Evolutionary conservation across 2,888 invertebrate genomes (phyloP).

Genomic region (Athalia rosae): DNA sequence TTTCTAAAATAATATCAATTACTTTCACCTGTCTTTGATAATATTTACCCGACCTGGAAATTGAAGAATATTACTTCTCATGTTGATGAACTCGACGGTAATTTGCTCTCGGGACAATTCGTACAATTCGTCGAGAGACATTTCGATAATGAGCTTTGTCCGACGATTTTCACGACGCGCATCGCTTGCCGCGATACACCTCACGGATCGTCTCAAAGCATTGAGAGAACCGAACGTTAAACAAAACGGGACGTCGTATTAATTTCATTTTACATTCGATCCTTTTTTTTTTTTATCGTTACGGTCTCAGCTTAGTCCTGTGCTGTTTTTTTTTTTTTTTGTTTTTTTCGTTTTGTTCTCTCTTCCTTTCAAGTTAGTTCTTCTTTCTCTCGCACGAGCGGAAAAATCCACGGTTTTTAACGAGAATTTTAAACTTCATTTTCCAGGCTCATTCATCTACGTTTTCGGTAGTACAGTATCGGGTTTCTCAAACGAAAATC

Average conservation of each 20-base stretch:
- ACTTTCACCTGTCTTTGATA: constrained; percentile 1
- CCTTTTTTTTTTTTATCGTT: neutral
- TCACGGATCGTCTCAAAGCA: too few species aligned
- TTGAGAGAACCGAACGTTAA: too few species aligned
- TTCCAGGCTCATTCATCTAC: neutral
- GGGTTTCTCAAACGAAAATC: constrained; percentile 30
- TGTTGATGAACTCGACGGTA: neutral
- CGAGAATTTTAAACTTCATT: neutral
- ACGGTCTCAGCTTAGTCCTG: neutral
- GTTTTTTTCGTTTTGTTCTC: neutral
- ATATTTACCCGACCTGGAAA: constrained; percentile 32
- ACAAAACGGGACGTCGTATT: too few species aligned
- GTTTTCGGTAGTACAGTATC: constrained; percentile 26
- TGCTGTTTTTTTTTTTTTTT: neutral
- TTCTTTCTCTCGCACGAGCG: too few species aligned
- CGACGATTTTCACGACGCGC: constrained; percentile 3
- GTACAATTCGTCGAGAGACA: constrained; percentile 10
- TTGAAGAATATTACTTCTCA: constrained; percentile 12
- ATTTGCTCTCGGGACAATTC: neutral
- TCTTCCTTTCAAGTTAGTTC: neutral
- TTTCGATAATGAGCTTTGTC: constrained; percentile 1
- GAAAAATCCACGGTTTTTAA: neutral
- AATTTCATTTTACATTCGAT: too few species aligned
- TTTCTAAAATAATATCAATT: constrained; percentile 43
- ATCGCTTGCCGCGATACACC: too few species aligned